Conservation (phyloP, 2,888 invertebrate genomes). For the Drosophila maculinotata region DNA sequence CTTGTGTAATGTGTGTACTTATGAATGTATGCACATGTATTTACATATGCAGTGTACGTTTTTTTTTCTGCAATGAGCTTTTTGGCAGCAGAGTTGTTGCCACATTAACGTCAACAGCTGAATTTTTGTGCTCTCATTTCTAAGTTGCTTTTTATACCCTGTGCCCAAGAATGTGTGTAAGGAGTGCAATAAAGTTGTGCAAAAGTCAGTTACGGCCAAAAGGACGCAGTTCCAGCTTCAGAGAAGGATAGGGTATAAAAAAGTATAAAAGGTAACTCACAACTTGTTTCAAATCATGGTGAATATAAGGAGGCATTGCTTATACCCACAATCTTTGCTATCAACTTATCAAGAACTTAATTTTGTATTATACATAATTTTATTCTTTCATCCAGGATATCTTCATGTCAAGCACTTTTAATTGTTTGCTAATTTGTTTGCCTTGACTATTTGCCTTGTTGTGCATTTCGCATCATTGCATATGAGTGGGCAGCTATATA, state of each 20-base stretch:
- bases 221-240: too few species aligned
- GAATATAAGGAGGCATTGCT: too few species aligned
- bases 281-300: too few species aligned
- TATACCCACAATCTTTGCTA: too few species aligned
- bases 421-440: conserved; percentile 32
- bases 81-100: conserved; percentile 47
- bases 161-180: not conserved
- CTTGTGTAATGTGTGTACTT: not conserved
- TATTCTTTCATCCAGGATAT: conserved; percentile 25
- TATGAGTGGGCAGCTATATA: not conserved
- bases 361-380: not conserved
- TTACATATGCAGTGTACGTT: conserved; percentile 12
- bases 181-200: conserved; percentile 8
- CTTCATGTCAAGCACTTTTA: not conserved
- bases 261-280: too few species aligned
- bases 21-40: not conserved
- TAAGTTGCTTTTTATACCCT: conserved; percentile 59
- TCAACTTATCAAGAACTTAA: too few species aligned
- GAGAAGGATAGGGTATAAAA: too few species aligned
- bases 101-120: conserved; percentile 68
- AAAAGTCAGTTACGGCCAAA: too few species aligned
- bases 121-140: conserved; percentile 58
- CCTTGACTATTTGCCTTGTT: conserved; percentile 62
- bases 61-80: conserved; percentile 34
- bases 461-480: conserved; percentile 49